A percentile compares a stretch with the other conserved stretches of the same genome.
These are phyloP conservation scores for Takifugu rubripes DNA, from an alignment of 2,797 vertebrate species.

Conservation along the genomic window DNA sequence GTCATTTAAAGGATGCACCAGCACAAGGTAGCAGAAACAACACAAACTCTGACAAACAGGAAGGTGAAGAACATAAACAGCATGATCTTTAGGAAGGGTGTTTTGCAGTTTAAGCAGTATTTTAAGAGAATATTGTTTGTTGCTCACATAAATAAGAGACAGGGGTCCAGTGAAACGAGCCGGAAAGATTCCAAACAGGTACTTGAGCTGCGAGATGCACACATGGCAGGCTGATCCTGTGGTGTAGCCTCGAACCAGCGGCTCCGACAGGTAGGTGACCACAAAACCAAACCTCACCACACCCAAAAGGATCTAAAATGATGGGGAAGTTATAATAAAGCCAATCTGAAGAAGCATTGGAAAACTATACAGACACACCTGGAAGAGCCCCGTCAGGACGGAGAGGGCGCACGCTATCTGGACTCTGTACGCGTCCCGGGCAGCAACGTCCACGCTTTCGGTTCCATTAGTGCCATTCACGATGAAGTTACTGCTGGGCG, in stretches of 20 bases:
- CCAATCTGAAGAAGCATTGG: not conserved
- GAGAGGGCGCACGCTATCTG: slow-evolving; percentile 82
- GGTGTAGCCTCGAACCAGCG: slow-evolving; percentile 86
- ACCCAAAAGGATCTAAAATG: slow-evolving; percentile 76
- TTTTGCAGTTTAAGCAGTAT: too few species aligned
- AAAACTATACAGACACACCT: slow-evolving; percentile 68
- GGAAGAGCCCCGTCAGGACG: slow-evolving; percentile 82
- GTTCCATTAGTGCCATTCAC: slow-evolving; percentile 64
- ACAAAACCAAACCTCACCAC: slow-evolving; percentile 88
- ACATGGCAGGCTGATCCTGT: slow-evolving; percentile 86
- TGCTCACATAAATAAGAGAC: slow-evolving; percentile 72
- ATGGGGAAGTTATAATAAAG: not conserved
- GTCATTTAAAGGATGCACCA: not conserved
- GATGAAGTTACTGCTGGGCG: slow-evolving; percentile 66
- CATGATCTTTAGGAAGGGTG: not conserved
- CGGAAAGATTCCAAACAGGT: slow-evolving; percentile 80
- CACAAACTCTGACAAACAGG: too few species aligned
- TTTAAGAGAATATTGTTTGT: not conserved
- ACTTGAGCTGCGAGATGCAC: slow-evolving; percentile 89
- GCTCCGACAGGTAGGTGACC: slow-evolving; percentile 92
- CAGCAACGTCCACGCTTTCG: slow-evolving; percentile 40
- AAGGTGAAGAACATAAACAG: not conserved
- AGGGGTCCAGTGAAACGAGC: slow-evolving; percentile 73
- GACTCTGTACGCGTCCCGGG: slow-evolving; percentile 70
- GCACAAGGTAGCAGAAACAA: not conserved